These are phyloP conservation scores for Tachysurus fulvidraco DNA, from an alignment of 2,113 vertebrate genomes.

Conservation along the genomic window DNA sequence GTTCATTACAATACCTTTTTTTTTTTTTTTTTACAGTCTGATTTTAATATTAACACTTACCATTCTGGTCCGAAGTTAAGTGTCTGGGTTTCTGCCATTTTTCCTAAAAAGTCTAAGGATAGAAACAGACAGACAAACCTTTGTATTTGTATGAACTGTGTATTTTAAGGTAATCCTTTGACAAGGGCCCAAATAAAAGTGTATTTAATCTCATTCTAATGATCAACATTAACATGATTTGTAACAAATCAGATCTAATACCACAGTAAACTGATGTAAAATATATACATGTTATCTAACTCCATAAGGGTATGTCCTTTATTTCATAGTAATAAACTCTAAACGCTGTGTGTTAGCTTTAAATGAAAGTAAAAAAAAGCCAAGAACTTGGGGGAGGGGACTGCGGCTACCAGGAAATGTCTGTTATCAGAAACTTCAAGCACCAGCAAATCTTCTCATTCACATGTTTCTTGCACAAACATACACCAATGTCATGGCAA, in stretches of 20 bases:
- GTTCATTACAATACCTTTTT: neutral
- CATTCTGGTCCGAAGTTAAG: conserved; percentile 99
- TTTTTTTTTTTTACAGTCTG: no score
- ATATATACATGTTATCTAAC: neutral
- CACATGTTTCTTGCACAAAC: neutral
- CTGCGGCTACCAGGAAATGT: neutral
- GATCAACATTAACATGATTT: neutral
- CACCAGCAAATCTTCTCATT: neutral
- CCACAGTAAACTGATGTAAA: neutral
- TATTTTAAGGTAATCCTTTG: neutral
- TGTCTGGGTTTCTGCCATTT: conserved; percentile 97
- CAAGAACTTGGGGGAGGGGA: neutral
- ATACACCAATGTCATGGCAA: neutral
- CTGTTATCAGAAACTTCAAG: neutral
- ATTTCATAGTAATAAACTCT: neutral
- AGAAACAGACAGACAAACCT: conserved; percentile 45
- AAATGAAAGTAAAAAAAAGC: neutral
- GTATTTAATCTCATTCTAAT: neutral
- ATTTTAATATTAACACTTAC: conserved; percentile 70
- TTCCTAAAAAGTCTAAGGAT: conserved; percentile 79
- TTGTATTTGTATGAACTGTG: neutral
- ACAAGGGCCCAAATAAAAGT: neutral
- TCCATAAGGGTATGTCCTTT: neutral
- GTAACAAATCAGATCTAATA: neutral
- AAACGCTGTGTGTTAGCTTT: neutral